Evolutionary conservation across 2,888 invertebrate species (phyloP).

Genomic region (Antheraea assamensis): DNA sequence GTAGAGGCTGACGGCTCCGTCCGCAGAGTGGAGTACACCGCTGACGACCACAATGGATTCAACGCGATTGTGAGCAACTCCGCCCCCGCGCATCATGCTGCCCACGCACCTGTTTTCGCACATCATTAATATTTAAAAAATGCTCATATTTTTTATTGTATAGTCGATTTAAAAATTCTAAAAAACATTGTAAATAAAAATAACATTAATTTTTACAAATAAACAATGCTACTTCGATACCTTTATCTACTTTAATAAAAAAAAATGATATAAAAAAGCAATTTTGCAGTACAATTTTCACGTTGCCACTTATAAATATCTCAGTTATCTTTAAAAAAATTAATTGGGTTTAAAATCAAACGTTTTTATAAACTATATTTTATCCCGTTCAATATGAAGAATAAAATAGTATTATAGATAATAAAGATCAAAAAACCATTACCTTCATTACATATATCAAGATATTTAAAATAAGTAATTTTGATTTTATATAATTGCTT

Average conservation of each 20-base stretch:
- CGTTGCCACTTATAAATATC: not conserved
- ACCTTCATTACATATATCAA: no score
- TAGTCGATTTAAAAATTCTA: not conserved
- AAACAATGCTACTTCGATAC: not conserved
- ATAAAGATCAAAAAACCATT: not conserved
- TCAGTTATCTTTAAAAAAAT: not conserved
- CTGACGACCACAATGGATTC: slow-evolving; percentile 76
- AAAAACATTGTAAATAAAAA: not conserved
- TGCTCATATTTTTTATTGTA: not conserved
- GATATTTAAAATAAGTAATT: no score
- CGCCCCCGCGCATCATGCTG: slow-evolving; percentile 53
- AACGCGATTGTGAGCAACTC: slow-evolving; percentile 69
- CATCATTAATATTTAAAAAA: slow-evolving; percentile 42
- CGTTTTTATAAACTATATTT: no score
- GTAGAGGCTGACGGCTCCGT: slow-evolving; percentile 78
- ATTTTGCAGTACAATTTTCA: not conserved
- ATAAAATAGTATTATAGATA: not conserved
- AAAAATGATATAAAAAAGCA: not conserved
- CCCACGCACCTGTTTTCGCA: slow-evolving; percentile 47
- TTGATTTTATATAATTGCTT: no score
- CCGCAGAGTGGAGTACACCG: slow-evolving; percentile 78
- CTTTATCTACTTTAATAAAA: not conserved
- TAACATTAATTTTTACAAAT: not conserved
- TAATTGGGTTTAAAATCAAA: not conserved
- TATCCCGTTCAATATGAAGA: no score